Base-by-base conservation (phyloP, 1,140 invertebrate species). In the Drosophila asahinai region DNA sequence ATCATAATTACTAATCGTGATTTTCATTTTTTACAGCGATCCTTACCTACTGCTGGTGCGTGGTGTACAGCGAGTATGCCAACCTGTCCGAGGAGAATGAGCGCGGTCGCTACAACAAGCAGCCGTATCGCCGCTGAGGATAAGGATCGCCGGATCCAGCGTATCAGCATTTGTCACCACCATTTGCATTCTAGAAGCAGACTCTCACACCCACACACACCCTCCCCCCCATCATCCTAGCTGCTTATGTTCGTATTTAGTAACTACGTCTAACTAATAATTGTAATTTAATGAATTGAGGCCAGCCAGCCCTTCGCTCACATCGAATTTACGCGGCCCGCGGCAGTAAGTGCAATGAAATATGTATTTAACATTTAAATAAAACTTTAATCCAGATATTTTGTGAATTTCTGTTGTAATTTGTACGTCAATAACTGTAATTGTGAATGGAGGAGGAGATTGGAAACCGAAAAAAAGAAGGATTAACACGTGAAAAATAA, bases 31-130 rank as follows among this genome's bases (percentile, higher is more conserved):
- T 77, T 94, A 95, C 96, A 95, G 80, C 92, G 95, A 48, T 97
- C 94, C 92, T 94, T 95, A 63, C 97, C 96, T 94, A 94, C 96
- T 91, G 89, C 48, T 97, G 96, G 96, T 94, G 95, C 54, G 96
- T 97, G 33, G 96, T 96, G 25, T 97, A 95, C 93, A 97, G 96
- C 83, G 96, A 96, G 86, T 97, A 96, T 83, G 94, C 95, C 71
- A 94, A 96, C 73, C 92, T 97, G 15, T 95, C 95, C 64, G 95
- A 96, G 93, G 94, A 96, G 93, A 94, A 95, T 86, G 94, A 95
- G 82, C 91, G 95, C 80, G 94, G 95, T 12, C 93, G 94, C 15
- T 96, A 96, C 92, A 94, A 94, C 68, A 95, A 95, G 87, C 95
- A 95, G 65, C 95, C 95, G 0, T 96, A 95, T 93, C 94, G 95